Evolutionary conservation across 2,888 invertebrate species (phyloP), one percentile per base, ranked within the genome.

Genomic region (Stratiomys singularior): DNA sequence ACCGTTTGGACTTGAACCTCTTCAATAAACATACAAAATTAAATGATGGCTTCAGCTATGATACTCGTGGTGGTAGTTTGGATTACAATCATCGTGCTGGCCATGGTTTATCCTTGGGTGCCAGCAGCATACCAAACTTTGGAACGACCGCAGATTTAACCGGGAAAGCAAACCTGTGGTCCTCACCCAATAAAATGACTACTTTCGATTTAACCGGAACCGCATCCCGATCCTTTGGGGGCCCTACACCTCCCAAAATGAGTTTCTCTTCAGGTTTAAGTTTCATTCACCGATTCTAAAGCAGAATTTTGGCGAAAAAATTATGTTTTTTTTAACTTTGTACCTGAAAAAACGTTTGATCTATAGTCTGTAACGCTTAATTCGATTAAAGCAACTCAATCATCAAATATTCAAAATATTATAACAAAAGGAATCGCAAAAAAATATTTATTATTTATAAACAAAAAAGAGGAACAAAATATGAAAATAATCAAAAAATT

Each of bases 121-220:
- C 82, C 1, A 82, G 78, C 56, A 82, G 82, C 23, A 80, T 84
- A 23, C 85, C 86, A 1, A 79, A 84, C 67, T 79, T 81, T 18
- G 80, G 84, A 76, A 81, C 82, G 9, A 81, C 81, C 0, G 78
- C 83, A 64, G 81, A 82, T 64, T 81, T 83, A 25, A 77, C 66
- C 1, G 85, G 82, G 1, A 82, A 30, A 2, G 84, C 83, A 0
- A 86, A 85, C 76, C 76, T 86, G 0, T 81, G 82, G 79, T 81
- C 78, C 9, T 85, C 86, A 1, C 79, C 81, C 4, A 82, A 81
- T 80, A 80, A 82, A 18, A 81, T 82, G 3, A 77, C 83, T 0
- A 82, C 84, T n/a, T 28, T 85, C 56, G 82, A 82, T 80, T 80
- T 84, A 64, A 83, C 80, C 18, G 85, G 82, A n/a, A 83, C 80